phyloP scores from a whole-genome alignment of 2,888 invertebrate genomes.

The Agonum fuliginosum region DNA sequence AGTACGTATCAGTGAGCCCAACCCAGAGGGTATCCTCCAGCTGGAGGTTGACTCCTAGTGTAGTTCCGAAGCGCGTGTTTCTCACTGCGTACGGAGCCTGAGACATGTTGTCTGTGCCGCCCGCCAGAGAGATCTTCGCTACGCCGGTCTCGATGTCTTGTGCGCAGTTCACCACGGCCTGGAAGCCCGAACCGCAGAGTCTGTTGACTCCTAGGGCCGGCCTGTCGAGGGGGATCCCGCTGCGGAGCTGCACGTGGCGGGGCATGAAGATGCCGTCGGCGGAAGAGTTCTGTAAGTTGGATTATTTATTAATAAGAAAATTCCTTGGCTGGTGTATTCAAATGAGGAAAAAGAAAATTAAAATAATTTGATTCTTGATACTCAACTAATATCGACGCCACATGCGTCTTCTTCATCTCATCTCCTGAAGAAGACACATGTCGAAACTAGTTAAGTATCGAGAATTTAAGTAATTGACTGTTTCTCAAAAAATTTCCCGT shows the following conservation, averaged over 20 bases:
- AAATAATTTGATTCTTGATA: too few relatives aligned
- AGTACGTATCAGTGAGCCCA: slow-evolving; percentile 90
- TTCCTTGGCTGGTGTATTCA: too few relatives aligned
- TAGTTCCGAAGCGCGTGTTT: slow-evolving; percentile 90
- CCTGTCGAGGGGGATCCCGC: slow-evolving; percentile 88
- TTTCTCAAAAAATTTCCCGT: too few relatives aligned
- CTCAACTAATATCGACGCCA: too few relatives aligned
- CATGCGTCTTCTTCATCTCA: too few relatives aligned
- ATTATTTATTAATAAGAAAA: slow-evolving; percentile 36
- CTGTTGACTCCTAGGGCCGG: slow-evolving; percentile 94
- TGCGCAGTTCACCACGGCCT: slow-evolving; percentile 91
- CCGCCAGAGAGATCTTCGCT: slow-evolving; percentile 90
- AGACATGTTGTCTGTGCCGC: slow-evolving; percentile 97
- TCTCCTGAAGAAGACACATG: too few relatives aligned
- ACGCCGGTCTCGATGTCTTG: slow-evolving; percentile 93
- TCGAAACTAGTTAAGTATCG: too few relatives aligned
- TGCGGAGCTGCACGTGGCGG: slow-evolving; percentile 89
- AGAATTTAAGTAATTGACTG: too few relatives aligned
- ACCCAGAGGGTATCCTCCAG: slow-evolving; percentile 95
- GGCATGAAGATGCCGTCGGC: slow-evolving; percentile 90
- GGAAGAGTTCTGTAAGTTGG: slow-evolving; percentile 78
- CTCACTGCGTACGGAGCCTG: slow-evolving; percentile 91
- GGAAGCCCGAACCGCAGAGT: slow-evolving; percentile 98
- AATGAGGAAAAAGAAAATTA: too few relatives aligned
- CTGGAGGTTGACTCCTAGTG: slow-evolving; percentile 83